Evolutionary conservation across 2,888 invertebrate genomes (phyloP), one percentile per base, ranked within the genome.

Genomic region (Colletes collaris): DNA sequence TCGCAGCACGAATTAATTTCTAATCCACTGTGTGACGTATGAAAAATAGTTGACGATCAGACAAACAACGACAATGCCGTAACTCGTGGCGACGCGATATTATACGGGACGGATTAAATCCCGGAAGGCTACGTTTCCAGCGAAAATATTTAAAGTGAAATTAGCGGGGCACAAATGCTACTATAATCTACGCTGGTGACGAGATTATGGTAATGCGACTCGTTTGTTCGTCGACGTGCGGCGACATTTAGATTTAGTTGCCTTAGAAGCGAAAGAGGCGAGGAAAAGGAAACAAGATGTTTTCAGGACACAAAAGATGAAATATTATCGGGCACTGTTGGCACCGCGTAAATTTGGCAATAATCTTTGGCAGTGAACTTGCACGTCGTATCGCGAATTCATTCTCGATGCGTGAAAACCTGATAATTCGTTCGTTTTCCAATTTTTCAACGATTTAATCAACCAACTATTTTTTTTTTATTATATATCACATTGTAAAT

Each of bases 121-220:
- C 10, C 44, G 44, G 44, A 46, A 4, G 44, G 44, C 10, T 46
- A 10, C 44, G 44, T 46, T 46, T 46, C 8, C 44, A 46, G 44
- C 8, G 44, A 46, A 77, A 84, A 77, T 60, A 68, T 70, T 82
- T 71, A 75, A 77, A 63, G 60, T 62, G 71, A 68, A 76, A 79
- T 84, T 82, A 84, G 50, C 27, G 19, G 56, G 37, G 59, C 63
- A 62, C 46, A 35, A 50, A 59, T 49, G 27, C 63, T 49, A 56
- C 64, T 64, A 70, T 58, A 37, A 63, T 67, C 60, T 35, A 59
- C 56, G 55, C 4, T n/a, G 27, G 65, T 55, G 63, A 67, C 40
- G 72, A 73, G 84, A 82, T 84, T 84, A 84, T 66, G 84, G 55
- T 84, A 84, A 84, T 82, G 64, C 73, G 62, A 67, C 71, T 56